Evolutionary conservation across 1,140 invertebrate species (phyloP).

Genomic region (Eueides isabella): DNA sequence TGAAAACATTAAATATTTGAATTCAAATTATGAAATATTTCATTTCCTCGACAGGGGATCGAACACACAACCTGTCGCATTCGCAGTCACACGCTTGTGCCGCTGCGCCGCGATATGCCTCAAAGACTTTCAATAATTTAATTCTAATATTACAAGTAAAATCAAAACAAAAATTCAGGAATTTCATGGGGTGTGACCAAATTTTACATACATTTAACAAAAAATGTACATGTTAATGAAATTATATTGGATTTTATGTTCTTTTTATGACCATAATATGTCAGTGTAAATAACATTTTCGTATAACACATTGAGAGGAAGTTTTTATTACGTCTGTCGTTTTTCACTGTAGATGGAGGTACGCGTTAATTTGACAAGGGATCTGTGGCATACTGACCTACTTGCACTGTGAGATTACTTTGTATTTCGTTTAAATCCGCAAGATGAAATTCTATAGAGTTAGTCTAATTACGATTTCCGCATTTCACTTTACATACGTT

Average conservation of each 20-base stretch:
- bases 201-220: background rate
- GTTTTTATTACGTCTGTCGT: slow-evolving; percentile 70
- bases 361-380: slow-evolving; percentile 76
- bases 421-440: slow-evolving; percentile 27
- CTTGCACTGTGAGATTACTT: slow-evolving; percentile 46
- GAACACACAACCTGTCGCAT: no score
- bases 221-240: background rate
- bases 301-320: slow-evolving; percentile 36
- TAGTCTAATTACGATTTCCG: slow-evolving; percentile 12
- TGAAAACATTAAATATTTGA: no score
- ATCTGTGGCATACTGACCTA: slow-evolving; percentile 60
- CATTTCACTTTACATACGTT: background rate
- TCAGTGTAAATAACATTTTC: slow-evolving; percentile 30
- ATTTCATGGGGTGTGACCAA: no score
- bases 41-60: no score
- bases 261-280: slow-evolving; percentile 15
- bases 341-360: slow-evolving; percentile 65
- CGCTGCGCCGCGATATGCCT: no score
- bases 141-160: background rate
- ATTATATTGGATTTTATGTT: background rate
- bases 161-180: no score
- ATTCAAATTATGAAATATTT: no score
- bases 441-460: slow-evolving; percentile 15
- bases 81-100: no score
- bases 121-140: no score